Conservation (phyloP, 64 coral and sea anemone species). For the Montipora cactus region DNA sequence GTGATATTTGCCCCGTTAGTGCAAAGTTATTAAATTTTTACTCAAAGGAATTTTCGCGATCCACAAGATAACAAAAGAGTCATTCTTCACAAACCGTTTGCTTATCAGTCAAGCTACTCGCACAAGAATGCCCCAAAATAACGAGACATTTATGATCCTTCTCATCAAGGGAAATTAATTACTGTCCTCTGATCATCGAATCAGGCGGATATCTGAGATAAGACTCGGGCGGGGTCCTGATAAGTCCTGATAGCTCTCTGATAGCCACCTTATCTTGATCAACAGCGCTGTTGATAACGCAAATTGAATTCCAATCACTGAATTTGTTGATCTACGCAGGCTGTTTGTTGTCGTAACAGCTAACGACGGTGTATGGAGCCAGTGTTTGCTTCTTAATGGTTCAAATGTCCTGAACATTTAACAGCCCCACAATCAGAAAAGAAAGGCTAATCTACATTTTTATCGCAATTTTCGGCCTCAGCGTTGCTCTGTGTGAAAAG, state of each 20-base stretch:
- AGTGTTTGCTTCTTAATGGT: neutral
- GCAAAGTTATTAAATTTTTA: neutral
- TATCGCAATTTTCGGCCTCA: too few species aligned
- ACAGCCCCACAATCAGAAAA: too few species aligned
- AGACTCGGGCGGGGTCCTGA: neutral
- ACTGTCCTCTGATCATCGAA: conserved; percentile 35
- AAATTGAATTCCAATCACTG: conserved; percentile 38
- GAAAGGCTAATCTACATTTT: too few species aligned
- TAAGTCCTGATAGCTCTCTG: neutral
- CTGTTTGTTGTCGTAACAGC: conserved; percentile 10
- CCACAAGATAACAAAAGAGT: neutral
- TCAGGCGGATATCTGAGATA: conserved; percentile 12
- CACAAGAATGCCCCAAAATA: conserved; percentile 33
- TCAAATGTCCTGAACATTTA: neutral
- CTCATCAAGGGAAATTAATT: conserved; percentile 36
- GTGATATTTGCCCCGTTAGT: neutral
- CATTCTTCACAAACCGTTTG: neutral
- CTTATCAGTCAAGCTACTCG: conserved; percentile 26
- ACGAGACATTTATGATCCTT: conserved; percentile 1
- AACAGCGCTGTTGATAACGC: conserved; percentile 30
- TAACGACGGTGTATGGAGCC: neutral
- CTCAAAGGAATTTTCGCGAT: neutral
- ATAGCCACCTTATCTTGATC: conserved; percentile 21
- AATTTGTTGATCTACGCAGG: neutral
- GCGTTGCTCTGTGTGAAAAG: too few species aligned